Percentiles rank a stretch among this genome's conserved stretches.
Evolutionary conservation across 2,888 invertebrate species (phyloP).

Genomic region (Zaprionus lineosus): DNA sequence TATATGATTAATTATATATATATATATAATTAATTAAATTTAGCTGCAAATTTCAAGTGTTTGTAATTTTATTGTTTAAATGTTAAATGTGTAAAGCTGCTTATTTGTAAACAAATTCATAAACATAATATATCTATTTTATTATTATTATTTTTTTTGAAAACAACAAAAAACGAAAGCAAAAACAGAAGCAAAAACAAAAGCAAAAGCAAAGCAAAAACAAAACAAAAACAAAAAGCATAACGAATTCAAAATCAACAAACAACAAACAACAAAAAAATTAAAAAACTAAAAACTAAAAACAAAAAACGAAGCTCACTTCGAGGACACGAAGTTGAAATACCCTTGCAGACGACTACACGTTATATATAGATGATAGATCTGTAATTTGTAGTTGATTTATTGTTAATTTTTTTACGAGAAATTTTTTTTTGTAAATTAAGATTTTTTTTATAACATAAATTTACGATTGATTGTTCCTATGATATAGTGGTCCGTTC

Average conservation of each 20-base stretch:
- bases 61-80: constrained; percentile 69
- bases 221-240: too few species aligned
- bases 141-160: constrained; percentile 28
- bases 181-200: too few species aligned
- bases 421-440: not conserved
- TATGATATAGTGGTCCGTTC: not conserved
- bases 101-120: constrained; percentile 27
- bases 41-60: constrained; percentile 55
- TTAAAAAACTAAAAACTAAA: too few species aligned
- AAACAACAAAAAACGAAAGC: too few species aligned
- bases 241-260: too few species aligned
- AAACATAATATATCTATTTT: constrained; percentile 22
- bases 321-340: constrained; percentile 9
- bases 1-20: constrained; percentile 47
- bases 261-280: constrained; percentile 10
- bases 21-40: constrained; percentile 50
- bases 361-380: too few species aligned
- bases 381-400: not conserved
- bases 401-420: not conserved
- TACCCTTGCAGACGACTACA: constrained; percentile 24
- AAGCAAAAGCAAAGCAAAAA: too few species aligned
- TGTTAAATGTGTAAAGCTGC: constrained; percentile 42
- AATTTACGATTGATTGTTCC: not conserved
- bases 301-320: constrained; percentile 1
- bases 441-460: not conserved